A percentile compares a stretch with the other conserved stretches of the same genome.
Evolutionary conservation across 2,113 vertebrate species (phyloP).

Genomic region (Phrynosoma blainvillii): DNA sequence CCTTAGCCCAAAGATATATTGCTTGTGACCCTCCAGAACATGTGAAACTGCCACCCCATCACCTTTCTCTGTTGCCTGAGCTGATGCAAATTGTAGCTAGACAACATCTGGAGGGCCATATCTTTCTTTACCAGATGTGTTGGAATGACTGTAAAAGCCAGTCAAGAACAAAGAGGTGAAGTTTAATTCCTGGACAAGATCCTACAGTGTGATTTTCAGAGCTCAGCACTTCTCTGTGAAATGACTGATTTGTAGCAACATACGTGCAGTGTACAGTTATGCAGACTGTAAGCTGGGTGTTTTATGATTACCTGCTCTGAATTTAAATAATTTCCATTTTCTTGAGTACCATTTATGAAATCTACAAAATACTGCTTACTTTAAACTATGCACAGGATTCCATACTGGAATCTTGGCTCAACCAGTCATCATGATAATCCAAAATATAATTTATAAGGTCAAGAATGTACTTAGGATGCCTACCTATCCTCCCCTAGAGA

Average conservation of each 20-base stretch:
- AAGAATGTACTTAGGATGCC: not conserved
- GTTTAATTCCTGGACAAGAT: constrained; percentile 7
- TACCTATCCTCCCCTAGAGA: not conserved
- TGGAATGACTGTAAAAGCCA: constrained; percentile 1
- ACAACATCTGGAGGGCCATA: not conserved
- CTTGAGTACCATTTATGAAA: constrained; percentile 53
- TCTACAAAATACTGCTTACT: not conserved
- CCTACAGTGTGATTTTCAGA: constrained; percentile 1
- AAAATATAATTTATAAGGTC: not conserved
- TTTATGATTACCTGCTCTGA: constrained; percentile 56
- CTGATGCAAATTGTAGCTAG: not conserved
- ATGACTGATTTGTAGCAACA: constrained; percentile 46
- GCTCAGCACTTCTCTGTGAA: not conserved
- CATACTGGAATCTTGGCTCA: not conserved
- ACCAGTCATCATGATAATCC: not conserved
- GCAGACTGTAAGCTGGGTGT: constrained; percentile 59
- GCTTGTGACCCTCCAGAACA: not conserved
- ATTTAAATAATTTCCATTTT: constrained; percentile 58
- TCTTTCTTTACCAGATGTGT: not conserved
- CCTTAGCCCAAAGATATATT: not conserved
- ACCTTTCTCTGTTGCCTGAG: not conserved
- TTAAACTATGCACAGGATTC: not conserved
- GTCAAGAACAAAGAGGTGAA: not conserved
- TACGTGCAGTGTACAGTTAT: constrained; percentile 52
- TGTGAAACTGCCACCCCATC: not conserved